These are phyloP conservation scores for Pomacea maculata DNA, from an alignment of 1,140 invertebrate genomes.

Conservation along the genomic window DNA sequence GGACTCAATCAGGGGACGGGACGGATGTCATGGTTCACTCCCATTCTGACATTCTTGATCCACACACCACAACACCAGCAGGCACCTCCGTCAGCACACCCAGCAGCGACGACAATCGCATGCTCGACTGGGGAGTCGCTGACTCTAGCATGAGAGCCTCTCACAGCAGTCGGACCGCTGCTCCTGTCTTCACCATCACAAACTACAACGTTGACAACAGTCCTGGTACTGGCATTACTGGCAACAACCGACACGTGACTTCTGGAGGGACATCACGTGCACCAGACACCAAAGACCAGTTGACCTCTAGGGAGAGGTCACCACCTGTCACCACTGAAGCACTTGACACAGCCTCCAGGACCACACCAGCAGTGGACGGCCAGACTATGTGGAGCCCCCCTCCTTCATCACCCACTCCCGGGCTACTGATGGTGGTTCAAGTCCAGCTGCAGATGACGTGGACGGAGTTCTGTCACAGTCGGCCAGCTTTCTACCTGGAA, in stretches of 20 bases:
- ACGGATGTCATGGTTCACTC: no score
- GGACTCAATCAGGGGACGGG: no score
- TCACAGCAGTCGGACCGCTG: not conserved
- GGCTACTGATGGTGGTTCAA: conserved; percentile 35
- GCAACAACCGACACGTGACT: no score
- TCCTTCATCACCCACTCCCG: not conserved
- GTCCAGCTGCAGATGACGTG: conserved; percentile 48
- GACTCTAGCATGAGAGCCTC: not conserved
- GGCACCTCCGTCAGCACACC: not conserved
- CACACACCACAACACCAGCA: no score
- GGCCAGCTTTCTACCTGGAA: conserved; percentile 37
- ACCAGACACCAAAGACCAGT: no score
- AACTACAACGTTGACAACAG: no score
- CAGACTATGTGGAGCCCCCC: not conserved
- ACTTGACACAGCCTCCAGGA: not conserved
- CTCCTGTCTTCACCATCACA: no score
- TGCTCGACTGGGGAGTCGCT: not conserved
- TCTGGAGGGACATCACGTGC: no score
- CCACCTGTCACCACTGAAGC: not conserved
- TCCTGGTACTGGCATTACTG: no score
- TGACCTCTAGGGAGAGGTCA: no score
- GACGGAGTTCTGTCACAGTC: conserved; percentile 47
- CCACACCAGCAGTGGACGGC: not conserved
- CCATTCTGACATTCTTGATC: no score
- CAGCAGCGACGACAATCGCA: not conserved